Percentiles rank a stretch among this genome's conserved stretches.
phyloP scores from a whole-genome alignment of 2,113 vertebrate species.

The Leucopsar rothschildi region DNA sequence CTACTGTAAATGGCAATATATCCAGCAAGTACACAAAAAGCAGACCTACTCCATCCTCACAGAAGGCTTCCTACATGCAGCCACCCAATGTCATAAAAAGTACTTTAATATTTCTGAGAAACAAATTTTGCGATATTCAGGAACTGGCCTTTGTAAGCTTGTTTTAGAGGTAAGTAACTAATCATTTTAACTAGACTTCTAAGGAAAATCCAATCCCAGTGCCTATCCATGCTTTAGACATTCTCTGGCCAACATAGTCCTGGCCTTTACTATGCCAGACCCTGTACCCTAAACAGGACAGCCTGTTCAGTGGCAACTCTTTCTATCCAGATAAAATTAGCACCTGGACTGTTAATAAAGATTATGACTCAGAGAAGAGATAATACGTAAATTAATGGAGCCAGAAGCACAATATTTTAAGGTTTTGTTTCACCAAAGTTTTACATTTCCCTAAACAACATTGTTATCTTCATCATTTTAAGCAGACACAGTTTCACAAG shows the following conservation, averaged over 20 bases:
- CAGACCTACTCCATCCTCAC: background rate
- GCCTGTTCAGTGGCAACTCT: background rate
- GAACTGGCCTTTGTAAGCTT: background rate
- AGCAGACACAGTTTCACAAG: background rate
- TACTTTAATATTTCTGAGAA: background rate
- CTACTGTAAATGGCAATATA: slow-evolving; percentile 45
- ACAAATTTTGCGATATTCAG: background rate
- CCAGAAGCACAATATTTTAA: background rate
- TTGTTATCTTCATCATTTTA: background rate
- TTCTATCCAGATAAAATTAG: background rate
- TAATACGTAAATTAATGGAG: background rate
- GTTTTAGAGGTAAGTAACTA: background rate
- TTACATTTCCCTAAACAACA: background rate
- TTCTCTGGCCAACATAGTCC: background rate
- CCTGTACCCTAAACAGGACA: background rate
- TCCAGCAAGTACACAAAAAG: background rate
- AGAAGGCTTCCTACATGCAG: background rate
- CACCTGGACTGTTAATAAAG: background rate
- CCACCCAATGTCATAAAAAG: background rate
- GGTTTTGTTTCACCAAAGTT: background rate
- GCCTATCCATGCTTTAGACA: background rate
- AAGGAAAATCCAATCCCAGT: background rate
- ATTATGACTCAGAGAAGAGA: background rate
- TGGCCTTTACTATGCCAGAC: background rate
- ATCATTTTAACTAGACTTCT: background rate